phyloP scores from a whole-genome alignment of 2,888 invertebrate species.

The Phania funesta region DNA sequence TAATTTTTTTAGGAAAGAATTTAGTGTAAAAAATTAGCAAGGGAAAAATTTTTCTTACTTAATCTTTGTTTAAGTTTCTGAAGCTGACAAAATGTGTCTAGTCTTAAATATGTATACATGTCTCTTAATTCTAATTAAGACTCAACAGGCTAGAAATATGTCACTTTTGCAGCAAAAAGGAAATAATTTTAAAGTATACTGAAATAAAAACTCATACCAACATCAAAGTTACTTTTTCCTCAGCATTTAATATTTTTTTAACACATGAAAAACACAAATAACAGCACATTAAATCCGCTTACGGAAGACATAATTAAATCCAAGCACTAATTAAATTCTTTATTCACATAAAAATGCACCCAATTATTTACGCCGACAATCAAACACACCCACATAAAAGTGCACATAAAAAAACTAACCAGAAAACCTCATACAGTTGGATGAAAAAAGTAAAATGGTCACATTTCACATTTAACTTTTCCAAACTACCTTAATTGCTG shows the following conservation, averaged over 20 bases:
- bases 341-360: slow-evolving; percentile 67
- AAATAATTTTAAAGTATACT: slow-evolving; percentile 56
- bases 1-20: too few relatives aligned
- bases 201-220: slow-evolving; percentile 36
- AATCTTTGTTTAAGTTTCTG: too few relatives aligned
- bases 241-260: slow-evolving; percentile 39
- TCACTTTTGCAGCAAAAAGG: too few relatives aligned
- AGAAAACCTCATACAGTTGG: slow-evolving; percentile 52
- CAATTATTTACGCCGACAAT: slow-evolving; percentile 48
- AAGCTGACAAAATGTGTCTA: too few relatives aligned
- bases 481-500: slow-evolving; percentile 78
- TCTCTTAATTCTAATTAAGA: too few relatives aligned
- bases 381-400: slow-evolving; percentile 3
- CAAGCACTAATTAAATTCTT: slow-evolving; percentile 77
- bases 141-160: too few relatives aligned
- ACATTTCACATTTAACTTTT: slow-evolving; percentile 71
- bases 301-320: slow-evolving; percentile 78
- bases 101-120: too few relatives aligned
- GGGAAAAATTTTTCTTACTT: too few relatives aligned
- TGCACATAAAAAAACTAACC: not conserved
- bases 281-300: slow-evolving; percentile 68
- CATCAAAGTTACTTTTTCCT: not conserved
- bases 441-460: slow-evolving; percentile 56
- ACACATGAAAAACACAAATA: slow-evolving; percentile 67
- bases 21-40: too few relatives aligned